Conservation (phyloP, 1,140 invertebrate species). For the Diprion similis region DNA sequence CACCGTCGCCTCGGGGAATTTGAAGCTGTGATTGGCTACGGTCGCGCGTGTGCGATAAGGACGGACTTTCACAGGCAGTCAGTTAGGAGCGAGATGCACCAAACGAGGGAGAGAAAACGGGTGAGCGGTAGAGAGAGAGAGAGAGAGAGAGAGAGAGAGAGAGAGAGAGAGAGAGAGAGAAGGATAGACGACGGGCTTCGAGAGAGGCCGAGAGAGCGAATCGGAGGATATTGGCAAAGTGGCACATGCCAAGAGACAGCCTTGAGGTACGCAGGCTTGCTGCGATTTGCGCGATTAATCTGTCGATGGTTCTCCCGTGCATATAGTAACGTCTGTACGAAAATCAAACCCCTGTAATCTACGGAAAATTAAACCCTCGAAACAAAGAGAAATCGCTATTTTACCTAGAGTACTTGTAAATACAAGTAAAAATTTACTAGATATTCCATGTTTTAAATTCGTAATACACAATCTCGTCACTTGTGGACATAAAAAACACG, state of each 20-base stretch:
- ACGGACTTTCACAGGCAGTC: not conserved
- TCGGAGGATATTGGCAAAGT: conserved; percentile 10
- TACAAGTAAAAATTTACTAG: too few relatives aligned
- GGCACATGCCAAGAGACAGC: conserved; percentile 14
- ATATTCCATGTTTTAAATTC: too few relatives aligned
- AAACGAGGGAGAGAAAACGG: conserved; percentile 28
- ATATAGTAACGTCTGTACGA: not conserved
- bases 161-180: conserved; percentile 27
- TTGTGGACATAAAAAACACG: too few relatives aligned
- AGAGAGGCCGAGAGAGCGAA: not conserved
- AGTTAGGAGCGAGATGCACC: conserved; percentile 23
- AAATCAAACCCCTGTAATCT: not conserved
- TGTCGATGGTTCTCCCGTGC: not conserved
- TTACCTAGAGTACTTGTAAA: too few relatives aligned
- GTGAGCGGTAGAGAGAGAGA: conserved; percentile 32
- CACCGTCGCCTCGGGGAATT: not conserved
- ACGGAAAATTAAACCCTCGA: not conserved
- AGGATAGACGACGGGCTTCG: not conserved
- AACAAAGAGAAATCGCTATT: not conserved
- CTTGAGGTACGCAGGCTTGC: conserved; percentile 3
- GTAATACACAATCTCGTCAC: too few relatives aligned
- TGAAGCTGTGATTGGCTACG: not conserved
- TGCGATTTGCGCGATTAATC: not conserved
- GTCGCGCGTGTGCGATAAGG: conserved; percentile 3
- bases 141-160: not conserved